Evolutionary conservation across 2,113 vertebrate species (phyloP).

Genomic region (Cisticola juncidis): DNA sequence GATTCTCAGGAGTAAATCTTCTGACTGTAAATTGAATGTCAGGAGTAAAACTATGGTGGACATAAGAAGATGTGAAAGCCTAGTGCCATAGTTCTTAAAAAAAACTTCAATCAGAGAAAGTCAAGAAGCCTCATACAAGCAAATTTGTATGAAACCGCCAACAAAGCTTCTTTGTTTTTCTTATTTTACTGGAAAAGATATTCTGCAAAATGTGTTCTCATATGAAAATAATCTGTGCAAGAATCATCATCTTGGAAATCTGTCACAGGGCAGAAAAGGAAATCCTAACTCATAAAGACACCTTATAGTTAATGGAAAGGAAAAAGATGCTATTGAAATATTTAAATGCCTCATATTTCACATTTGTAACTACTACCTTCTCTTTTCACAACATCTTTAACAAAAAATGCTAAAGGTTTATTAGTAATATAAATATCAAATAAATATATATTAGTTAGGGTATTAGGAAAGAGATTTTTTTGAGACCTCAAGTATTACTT

Average conservation of each 20-base stretch:
- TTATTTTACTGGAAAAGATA: neutral
- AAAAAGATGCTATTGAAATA: neutral
- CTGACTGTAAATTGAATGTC: neutral
- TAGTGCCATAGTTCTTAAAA: neutral
- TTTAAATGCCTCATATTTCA: neutral
- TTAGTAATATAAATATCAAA: neutral
- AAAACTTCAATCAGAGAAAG: neutral
- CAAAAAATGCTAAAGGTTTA: neutral
- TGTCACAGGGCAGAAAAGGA: neutral
- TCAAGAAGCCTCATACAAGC: neutral
- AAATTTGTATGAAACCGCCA: neutral
- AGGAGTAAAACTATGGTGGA: neutral
- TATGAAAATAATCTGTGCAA: neutral
- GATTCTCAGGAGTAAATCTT: neutral
- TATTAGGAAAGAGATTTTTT: neutral
- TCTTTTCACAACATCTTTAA: neutral
- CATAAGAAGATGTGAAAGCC: neutral
- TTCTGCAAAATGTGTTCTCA: neutral
- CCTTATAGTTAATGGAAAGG: neutral
- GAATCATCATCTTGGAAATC: neutral
- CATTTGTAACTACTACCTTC: neutral
- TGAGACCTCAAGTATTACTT: neutral
- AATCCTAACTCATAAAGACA: neutral
- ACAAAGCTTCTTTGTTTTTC: neutral
- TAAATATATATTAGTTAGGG: neutral